Evolutionary conservation across 2,797 vertebrate species (phyloP).

Genomic region (Mionectes olivaceus): DNA sequence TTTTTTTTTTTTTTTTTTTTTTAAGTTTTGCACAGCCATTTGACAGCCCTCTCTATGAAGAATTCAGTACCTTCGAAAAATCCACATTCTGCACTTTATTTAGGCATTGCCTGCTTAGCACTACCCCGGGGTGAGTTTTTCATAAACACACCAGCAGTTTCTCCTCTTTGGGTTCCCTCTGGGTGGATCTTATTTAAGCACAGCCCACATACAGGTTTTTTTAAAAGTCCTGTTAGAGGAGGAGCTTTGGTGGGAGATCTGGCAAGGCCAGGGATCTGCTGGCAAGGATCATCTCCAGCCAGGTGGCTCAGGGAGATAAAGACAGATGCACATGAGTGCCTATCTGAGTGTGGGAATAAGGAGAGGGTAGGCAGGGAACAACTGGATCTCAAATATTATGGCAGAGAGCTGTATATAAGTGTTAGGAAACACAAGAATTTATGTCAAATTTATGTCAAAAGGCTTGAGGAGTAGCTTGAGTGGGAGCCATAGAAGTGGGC

Average conservation of each 20-base stretch:
- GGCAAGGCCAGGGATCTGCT: not conserved
- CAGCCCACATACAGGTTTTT: not conserved
- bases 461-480: not conserved
- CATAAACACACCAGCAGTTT: not conserved
- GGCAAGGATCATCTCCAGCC: not conserved
- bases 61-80: not conserved
- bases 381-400: not conserved
- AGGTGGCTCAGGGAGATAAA: conserved; percentile 11
- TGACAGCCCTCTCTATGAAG: not conserved
- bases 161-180: not conserved
- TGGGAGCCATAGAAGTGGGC: not conserved
- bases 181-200: not conserved
- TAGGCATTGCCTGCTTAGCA: not conserved
- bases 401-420: not conserved
- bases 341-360: fast-evolving
- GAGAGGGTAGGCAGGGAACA: not conserved
- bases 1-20: no score
- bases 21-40: not conserved
- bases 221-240: not conserved
- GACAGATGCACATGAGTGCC: fast-evolving
- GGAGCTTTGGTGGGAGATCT: not conserved
- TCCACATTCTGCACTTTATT: not conserved
- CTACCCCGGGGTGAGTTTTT: fast-evolving
- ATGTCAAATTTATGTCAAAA: not conserved
- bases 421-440: not conserved